A percentile compares a stretch with the other conserved stretches of the same genome.
Conservation (phyloP, 2,113 vertebrate genomes). For the Numida meleagris region DNA sequence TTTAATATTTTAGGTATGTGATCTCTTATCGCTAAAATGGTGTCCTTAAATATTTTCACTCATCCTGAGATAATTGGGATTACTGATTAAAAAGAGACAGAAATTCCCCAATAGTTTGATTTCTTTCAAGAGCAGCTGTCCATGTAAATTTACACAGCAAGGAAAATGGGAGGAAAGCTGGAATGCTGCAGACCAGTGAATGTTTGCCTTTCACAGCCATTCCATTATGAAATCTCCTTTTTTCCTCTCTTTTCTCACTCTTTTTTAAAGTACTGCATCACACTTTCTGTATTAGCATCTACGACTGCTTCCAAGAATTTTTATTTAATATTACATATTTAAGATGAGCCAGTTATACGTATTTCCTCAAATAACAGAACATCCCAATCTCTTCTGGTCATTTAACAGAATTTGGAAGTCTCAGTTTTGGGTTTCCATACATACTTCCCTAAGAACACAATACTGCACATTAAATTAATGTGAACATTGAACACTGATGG, state of each 20-base stretch:
- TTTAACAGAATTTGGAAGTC: background rate
- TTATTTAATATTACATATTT: background rate
- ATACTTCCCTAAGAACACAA: background rate
- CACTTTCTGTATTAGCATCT: background rate
- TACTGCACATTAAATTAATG: background rate
- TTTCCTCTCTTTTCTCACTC: background rate
- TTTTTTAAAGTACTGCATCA: background rate
- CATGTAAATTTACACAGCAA: background rate
- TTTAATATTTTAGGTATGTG: background rate
- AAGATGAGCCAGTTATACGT: background rate
- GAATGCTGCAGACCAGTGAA: background rate
- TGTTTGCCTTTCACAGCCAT: background rate
- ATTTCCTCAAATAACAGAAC: background rate
- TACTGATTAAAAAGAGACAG: background rate
- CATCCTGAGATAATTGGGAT: background rate
- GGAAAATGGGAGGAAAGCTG: background rate
- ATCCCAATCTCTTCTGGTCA: background rate
- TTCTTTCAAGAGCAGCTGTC: background rate
- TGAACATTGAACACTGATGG: background rate
- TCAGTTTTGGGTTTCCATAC: background rate
- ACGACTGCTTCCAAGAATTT: background rate
- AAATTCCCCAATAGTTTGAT: background rate
- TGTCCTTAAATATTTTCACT: background rate
- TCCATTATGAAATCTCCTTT: background rate
- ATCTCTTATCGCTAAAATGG: background rate